These are phyloP conservation scores for Hydrotaea cyrtoneurina DNA, from an alignment of 2,888 invertebrate species.

Conservation along the genomic window DNA sequence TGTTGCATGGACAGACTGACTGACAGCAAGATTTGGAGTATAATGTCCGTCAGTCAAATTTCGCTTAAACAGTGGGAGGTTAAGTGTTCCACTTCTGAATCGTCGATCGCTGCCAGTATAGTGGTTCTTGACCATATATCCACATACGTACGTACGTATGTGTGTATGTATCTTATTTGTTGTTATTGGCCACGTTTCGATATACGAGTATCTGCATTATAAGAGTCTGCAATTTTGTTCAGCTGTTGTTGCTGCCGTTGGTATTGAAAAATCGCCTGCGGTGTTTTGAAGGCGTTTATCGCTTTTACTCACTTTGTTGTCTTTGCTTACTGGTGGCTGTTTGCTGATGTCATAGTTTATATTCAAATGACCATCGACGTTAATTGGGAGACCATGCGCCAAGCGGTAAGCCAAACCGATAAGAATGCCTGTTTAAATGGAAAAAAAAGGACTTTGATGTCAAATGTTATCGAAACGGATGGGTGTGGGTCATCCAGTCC, in stretches of 20 bases:
- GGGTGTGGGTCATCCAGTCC: neutral
- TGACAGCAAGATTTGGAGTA: neutral
- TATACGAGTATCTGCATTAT: no score
- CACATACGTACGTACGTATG: no score
- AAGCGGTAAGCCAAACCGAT: neutral
- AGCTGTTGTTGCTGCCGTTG: neutral
- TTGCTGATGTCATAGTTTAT: slow-evolving; percentile 40
- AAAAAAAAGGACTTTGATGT: neutral
- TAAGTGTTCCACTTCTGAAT: slow-evolving; percentile 54
- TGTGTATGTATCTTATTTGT: neutral
- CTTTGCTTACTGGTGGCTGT: neutral
- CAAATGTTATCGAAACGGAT: neutral
- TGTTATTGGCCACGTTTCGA: neutral
- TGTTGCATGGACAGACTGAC: neutral
- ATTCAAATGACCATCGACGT: slow-evolving; percentile 38
- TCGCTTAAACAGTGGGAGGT: slow-evolving; percentile 54
- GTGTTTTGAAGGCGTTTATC: slow-evolving; percentile 44
- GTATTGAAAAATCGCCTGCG: slow-evolving; percentile 30
- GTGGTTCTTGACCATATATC: neutral
- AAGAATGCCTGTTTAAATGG: neutral
- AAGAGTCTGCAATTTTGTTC: no score
- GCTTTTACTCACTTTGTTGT: neutral
- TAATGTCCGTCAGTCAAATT: slow-evolving; percentile 36
- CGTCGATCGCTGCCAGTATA: neutral
- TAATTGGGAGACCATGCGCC: slow-evolving; percentile 41